Base-by-base conservation (phyloP, 1,140 invertebrate species). In the Diabrotica undecimpunctata region DNA sequence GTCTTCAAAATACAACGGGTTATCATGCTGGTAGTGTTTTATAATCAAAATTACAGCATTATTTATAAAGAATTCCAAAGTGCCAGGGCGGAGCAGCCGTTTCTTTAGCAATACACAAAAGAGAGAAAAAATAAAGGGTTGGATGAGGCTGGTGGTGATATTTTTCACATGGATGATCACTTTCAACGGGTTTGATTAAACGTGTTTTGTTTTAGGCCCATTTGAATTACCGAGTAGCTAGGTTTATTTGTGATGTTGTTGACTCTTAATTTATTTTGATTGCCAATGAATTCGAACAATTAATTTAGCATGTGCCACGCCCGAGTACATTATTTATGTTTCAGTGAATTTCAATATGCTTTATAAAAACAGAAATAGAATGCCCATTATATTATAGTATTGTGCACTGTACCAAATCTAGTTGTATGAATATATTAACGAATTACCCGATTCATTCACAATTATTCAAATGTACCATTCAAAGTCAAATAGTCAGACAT, bases 241-340 rank as follows among this genome's bases (percentile, higher is more conserved):
- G 25, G 25, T 25, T 25, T 25, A 4, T 25, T 25, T 25, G 25
- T 12, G 35, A 54, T 54, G 9, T 4, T 12, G 54, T 13, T 8
- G 9, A 35, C 9, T 14, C 35, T 14, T 54, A 14, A 54, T 35
- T 54, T 54, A 12, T 35, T 54, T 54, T 54, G 54, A 11, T 54
- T 9, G 12, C 12, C 9, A 11, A 2, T 54, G 54, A 54, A 11
- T 35, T 13, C 12, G 54, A 0, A 54, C 54, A 54, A 54, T 54
- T 13, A 8, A 9, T 14, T 13, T 54, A 35, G 54, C 54, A 54
- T 54, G 54, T 54, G 54, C 54, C 54, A 13, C 54, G 54, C 54
- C 54, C 12, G 12, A 54, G 9, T 9, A 11, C 9, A 35, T 54
- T 35, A 35, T 13, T 54, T 35, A 35, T 12, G 3, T 13, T 54